A percentile compares a stretch with the other conserved stretches of the same genome.
Evolutionary conservation across 37 sponge, comb jelly and placozoan species (phyloP).

Genomic region (Cliona cf. orientalis): DNA sequence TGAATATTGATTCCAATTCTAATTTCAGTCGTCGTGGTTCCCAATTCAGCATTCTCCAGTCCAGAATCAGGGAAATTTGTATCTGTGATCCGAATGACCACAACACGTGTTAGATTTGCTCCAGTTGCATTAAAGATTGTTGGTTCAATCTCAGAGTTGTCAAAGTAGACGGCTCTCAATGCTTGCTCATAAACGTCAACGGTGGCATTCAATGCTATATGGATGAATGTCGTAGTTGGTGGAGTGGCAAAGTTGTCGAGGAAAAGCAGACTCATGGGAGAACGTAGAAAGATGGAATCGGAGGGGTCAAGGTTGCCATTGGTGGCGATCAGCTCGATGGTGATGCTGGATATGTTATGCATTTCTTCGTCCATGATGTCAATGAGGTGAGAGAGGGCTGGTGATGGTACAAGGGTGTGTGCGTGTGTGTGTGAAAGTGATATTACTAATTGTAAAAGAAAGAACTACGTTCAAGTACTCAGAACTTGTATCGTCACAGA

Average conservation of each 20-base stretch:
- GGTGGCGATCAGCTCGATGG: constrained; percentile 5
- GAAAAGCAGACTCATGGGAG: constrained; percentile 5
- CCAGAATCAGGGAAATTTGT: background rate
- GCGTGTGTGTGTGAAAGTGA: background rate
- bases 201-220: background rate
- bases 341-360: constrained; percentile 46
- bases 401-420: background rate
- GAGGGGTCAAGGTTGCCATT: constrained; percentile 39
- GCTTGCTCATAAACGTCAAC: constrained; percentile 3
- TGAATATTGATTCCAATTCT: constrained; percentile 5
- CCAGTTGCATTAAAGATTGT: constrained; percentile 27
- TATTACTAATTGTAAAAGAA: background rate
- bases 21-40: constrained; percentile 15
- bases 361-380: constrained; percentile 44
- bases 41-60: background rate
- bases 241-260: background rate
- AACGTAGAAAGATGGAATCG: constrained; percentile 28
- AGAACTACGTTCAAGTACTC: too few relatives aligned
- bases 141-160: constrained; percentile 34
- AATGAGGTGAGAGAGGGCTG: constrained; percentile 7
- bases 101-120: background rate
- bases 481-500: too few relatives aligned
- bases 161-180: constrained; percentile 3
- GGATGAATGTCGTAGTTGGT: constrained; percentile 1
- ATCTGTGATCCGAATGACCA: constrained; percentile 38